These are phyloP conservation scores for Hiodon tergisus DNA, from an alignment of 2,113 vertebrate species.

Conservation along the genomic window DNA sequence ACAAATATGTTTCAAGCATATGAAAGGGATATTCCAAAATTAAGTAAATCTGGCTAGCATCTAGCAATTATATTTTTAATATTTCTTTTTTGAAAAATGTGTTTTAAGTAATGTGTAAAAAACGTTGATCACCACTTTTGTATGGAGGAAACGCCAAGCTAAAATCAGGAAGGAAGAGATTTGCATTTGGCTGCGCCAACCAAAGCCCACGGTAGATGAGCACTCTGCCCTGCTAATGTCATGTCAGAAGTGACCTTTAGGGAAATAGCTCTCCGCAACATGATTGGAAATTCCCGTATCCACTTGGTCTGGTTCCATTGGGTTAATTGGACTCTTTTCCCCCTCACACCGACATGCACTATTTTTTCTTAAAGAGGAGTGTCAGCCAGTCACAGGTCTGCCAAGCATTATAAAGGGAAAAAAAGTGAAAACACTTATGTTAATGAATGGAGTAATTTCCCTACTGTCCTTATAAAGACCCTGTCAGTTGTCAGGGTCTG, in stretches of 20 bases:
- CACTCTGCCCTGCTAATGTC: conserved; percentile 36
- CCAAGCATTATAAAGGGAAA: conserved; percentile 34
- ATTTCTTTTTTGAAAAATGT: no score
- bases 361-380: conserved; percentile 26
- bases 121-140: no score
- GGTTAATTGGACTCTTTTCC: conserved; percentile 58
- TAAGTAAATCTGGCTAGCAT: no score
- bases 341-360: conserved; percentile 39
- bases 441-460: conserved; percentile 48
- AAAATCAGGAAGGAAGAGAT: not conserved
- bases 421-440: conserved; percentile 16
- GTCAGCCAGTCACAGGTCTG: conserved; percentile 23
- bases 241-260: conserved; percentile 59
- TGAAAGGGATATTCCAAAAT: no score
- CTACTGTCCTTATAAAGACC: conserved; percentile 26
- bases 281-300: conserved; percentile 52
- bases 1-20: no score
- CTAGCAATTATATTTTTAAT: no score
- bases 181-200: conserved; percentile 5
- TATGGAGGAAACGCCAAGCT: no score
- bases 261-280: conserved; percentile 42
- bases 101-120: no score
- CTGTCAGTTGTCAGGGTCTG: conserved; percentile 42
- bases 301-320: conserved; percentile 53
- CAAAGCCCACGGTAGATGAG: conserved; percentile 29